Evolutionary conservation across 2,113 vertebrate genomes (phyloP).

Genomic region (Sterrhoptilus dennistouni): DNA sequence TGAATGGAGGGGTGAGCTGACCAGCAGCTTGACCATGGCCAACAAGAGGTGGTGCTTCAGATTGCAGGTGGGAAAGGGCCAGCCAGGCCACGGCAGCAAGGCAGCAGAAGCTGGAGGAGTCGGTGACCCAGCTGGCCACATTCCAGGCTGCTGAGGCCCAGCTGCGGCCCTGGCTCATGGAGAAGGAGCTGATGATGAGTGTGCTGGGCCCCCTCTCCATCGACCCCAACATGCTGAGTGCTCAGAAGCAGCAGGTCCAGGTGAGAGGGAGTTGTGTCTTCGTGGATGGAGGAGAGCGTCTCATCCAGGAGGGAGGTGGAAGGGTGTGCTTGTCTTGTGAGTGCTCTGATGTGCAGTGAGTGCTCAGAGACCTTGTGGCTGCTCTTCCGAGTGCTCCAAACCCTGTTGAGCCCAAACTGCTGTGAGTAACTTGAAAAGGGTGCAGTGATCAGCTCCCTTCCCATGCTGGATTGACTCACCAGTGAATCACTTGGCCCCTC

Average conservation of each 20-base stretch:
- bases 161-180: constrained; percentile 91
- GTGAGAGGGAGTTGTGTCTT: constrained; percentile 41
- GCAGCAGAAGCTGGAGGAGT: constrained; percentile 91
- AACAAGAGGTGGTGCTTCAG: constrained; percentile 67
- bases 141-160: constrained; percentile 88
- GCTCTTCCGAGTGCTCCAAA: neutral
- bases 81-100: constrained; percentile 84
- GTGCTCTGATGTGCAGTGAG: fast-evolving
- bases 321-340: neutral
- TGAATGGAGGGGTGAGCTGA: neutral
- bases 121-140: constrained; percentile 85
- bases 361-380: neutral
- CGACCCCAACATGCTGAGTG: constrained; percentile 96
- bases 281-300: fast-evolving
- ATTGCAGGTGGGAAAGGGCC: constrained; percentile 87
- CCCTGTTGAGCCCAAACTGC: neutral
- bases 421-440: neutral
- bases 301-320: fast-evolving
- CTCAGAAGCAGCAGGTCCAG: constrained; percentile 97
- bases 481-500: constrained; percentile 30
- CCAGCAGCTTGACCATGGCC: fast-evolving
- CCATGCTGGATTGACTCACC: neutral
- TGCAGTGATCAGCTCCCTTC: neutral
- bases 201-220: constrained; percentile 96
- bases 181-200: constrained; percentile 99